A percentile compares a stretch with the other conserved stretches of the same genome.
Conservation (phyloP, 2,888 invertebrate species). For the Xestia sexstrigata region DNA sequence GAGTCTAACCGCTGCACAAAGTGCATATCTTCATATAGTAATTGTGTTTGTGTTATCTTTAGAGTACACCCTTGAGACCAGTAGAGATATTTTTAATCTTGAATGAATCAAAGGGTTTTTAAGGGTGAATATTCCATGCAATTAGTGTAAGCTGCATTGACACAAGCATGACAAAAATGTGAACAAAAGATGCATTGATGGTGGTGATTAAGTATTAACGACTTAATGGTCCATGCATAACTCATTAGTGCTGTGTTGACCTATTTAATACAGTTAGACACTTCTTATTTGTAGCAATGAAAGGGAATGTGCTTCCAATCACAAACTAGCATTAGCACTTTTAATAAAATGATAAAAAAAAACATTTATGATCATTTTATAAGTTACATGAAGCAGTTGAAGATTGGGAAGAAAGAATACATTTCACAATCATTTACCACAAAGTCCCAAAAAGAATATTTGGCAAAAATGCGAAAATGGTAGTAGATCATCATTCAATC, state of each 20-base stretch:
- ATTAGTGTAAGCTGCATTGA: conserved; percentile 3
- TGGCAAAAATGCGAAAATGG: neutral
- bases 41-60: neutral
- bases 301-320: neutral
- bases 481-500: neutral
- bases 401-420: neutral
- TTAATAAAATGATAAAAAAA: neutral
- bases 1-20: neutral
- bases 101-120: neutral
- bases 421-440: neutral
- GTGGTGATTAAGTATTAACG: conserved; percentile 45
- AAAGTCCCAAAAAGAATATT: neutral
- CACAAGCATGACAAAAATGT: conserved; percentile 21
- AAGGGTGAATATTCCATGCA: neutral
- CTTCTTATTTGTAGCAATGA: conserved; percentile 12
- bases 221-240: conserved; percentile 30
- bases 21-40: neutral
- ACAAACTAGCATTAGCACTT: neutral
- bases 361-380: neutral
- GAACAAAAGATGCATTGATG: conserved; percentile 37
- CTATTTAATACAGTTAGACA: conserved; percentile 29
- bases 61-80: neutral
- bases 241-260: conserved; percentile 46
- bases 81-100: neutral
- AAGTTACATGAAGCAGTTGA: neutral